Evolutionary conservation across 2,113 vertebrate genomes (phyloP).

Genomic region (Polyodon spathula): DNA sequence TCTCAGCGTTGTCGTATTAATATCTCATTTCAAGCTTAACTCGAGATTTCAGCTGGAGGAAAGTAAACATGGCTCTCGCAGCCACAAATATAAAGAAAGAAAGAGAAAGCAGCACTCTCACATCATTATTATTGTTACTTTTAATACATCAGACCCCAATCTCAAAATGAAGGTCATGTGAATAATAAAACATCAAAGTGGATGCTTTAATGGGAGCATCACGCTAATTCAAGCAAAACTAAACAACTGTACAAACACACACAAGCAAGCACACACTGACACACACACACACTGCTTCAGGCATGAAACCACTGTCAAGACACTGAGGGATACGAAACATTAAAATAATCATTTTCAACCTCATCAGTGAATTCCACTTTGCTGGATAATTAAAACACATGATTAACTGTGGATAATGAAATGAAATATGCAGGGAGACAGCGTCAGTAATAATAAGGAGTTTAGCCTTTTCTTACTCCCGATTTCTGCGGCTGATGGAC

Average conservation of each 20-base stretch:
- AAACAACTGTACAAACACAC: no score
- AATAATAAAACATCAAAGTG: slow-evolving; percentile 53
- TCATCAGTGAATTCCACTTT: slow-evolving; percentile 46
- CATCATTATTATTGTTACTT: slow-evolving; percentile 9
- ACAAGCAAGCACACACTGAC: no score
- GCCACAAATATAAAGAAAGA: neutral
- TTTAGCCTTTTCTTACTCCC: slow-evolving; percentile 29
- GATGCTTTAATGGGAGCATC: slow-evolving; percentile 51
- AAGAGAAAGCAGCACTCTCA: slow-evolving; percentile 27
- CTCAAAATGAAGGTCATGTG: slow-evolving; percentile 41
- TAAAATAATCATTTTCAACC: slow-evolving; percentile 53
- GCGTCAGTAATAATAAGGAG: slow-evolving; percentile 36
- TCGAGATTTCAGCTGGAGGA: no score
- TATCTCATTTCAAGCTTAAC: no score
- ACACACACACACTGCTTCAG: slow-evolving; percentile 48
- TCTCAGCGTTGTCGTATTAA: no score
- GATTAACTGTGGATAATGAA: slow-evolving; percentile 54
- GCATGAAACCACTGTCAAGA: slow-evolving; percentile 41
- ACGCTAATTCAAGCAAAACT: slow-evolving; percentile 52
- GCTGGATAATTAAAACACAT: slow-evolving; percentile 52
- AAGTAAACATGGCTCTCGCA: neutral
- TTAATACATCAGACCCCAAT: slow-evolving; percentile 6
- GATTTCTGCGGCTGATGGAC: slow-evolving; percentile 26
- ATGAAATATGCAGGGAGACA: slow-evolving; percentile 47
- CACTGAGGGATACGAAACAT: slow-evolving; percentile 43